Percentiles rank a stretch among this genome's conserved stretches.
These are phyloP conservation scores for Monochamus saltuarius DNA, from an alignment of 1,140 invertebrate species.

Conservation along the genomic window DNA sequence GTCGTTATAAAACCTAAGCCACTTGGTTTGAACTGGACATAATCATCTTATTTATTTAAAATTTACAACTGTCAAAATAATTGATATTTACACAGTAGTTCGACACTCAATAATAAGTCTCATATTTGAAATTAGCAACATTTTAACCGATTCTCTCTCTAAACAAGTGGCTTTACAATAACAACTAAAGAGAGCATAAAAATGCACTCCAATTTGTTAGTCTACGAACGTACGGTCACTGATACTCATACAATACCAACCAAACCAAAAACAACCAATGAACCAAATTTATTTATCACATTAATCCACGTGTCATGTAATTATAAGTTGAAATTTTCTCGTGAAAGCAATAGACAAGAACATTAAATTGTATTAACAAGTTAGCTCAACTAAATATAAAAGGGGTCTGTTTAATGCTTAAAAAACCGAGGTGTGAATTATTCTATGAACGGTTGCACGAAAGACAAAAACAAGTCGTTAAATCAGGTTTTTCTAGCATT, in stretches of 20 bases:
- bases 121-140: constrained; percentile 8
- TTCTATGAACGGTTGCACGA: not conserved
- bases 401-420: too few species aligned
- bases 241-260: constrained; percentile 32
- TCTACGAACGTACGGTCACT: constrained; percentile 36
- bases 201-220: constrained; percentile 31
- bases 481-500: not conserved
- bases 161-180: constrained; percentile 21
- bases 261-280: constrained; percentile 34
- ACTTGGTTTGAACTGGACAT: constrained; percentile 32
- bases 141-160: constrained; percentile 6
- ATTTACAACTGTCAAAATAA: constrained; percentile 12
- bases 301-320: constrained; percentile 41
- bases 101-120: constrained; percentile 5
- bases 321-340: constrained; percentile 1
- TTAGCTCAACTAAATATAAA: not conserved
- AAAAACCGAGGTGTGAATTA: not conserved
- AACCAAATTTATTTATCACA: constrained; percentile 38
- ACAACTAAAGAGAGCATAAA: constrained; percentile 27
- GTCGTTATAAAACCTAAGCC: constrained; percentile 32
- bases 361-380: constrained; percentile 13
- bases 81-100: constrained; percentile 8
- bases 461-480: not conserved
- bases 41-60: constrained; percentile 3
- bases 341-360: too few species aligned